Conservation (phyloP, 2,113 vertebrate species). For the Hypocryptadius cinnamomeus region DNA sequence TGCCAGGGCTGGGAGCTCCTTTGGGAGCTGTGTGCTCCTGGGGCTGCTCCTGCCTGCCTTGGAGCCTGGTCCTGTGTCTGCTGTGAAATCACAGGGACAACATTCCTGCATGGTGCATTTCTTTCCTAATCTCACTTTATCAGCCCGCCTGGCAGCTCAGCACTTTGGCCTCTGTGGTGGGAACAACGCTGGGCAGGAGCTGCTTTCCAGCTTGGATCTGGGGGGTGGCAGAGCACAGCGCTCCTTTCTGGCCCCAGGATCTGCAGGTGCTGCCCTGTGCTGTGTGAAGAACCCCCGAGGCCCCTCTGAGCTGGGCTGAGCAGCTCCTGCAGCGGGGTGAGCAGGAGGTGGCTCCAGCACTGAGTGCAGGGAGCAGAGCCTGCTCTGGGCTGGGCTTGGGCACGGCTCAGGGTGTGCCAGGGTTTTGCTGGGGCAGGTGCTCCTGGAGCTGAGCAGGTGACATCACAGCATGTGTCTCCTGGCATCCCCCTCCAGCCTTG, state of each 20-base stretch:
- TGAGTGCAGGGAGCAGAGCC: neutral
- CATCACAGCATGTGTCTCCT: neutral
- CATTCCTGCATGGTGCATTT: neutral
- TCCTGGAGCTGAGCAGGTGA: neutral
- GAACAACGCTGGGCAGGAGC: neutral
- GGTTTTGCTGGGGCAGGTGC: no score
- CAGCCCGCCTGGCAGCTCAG: neutral
- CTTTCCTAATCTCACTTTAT: neutral
- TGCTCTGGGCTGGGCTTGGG: neutral
- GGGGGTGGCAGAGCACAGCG: neutral
- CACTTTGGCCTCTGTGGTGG: neutral
- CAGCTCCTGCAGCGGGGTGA: neutral
- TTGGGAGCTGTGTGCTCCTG: neutral
- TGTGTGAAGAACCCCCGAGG: fast-evolving
- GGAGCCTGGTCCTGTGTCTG: neutral
- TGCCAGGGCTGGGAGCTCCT: neutral
- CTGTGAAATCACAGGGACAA: neutral
- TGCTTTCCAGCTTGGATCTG: neutral
- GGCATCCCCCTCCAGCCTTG: neutral
- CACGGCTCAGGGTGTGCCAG: fast-evolving
- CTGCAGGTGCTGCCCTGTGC: neutral
- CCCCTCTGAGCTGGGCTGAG: neutral
- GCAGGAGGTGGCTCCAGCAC: fast-evolving
- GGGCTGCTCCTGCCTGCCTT: neutral
- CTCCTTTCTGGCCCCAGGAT: neutral